phyloP scores from a whole-genome alignment of 1,140 invertebrate species.

The Chionoecetes opilio region DNA sequence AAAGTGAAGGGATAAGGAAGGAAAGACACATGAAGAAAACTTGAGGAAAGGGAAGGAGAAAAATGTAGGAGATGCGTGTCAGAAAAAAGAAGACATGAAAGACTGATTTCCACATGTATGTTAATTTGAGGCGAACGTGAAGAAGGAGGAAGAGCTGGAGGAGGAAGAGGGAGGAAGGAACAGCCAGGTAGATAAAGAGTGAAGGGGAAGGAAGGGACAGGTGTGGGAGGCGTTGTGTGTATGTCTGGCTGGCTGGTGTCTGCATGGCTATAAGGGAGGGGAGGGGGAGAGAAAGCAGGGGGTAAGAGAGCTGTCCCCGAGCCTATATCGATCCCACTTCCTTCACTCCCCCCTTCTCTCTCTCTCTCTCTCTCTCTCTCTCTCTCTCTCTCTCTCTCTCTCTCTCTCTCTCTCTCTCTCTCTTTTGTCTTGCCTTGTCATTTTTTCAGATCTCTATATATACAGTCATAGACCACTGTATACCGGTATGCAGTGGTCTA shows the following conservation, averaged over 20 bases:
- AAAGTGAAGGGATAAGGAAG: not conserved
- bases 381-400: not conserved
- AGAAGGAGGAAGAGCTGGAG: too few species aligned
- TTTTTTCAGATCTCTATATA: too few species aligned
- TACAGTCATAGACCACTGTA: too few species aligned
- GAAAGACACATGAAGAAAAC: not conserved
- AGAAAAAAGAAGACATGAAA: not conserved
- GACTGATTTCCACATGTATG: too few species aligned
- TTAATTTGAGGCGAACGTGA: too few species aligned
- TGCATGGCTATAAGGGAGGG: too few species aligned
- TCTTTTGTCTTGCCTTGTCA: too few species aligned
- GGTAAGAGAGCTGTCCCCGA: not conserved
- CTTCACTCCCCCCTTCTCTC: not conserved
- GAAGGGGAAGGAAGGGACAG: not conserved
- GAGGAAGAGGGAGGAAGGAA: too few species aligned
- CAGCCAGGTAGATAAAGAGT: not conserved
- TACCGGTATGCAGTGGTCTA: too few species aligned
- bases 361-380: not conserved
- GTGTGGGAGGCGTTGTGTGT: too few species aligned
- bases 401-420: not conserved
- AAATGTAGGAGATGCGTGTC: not conserved
- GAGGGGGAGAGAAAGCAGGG: not conserved
- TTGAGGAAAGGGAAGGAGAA: not conserved
- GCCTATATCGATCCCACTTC: not conserved
- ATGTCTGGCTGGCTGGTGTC: not conserved